Base-by-base conservation (phyloP, 2,888 invertebrate genomes). In the Dicyrtomina minuta region DNA sequence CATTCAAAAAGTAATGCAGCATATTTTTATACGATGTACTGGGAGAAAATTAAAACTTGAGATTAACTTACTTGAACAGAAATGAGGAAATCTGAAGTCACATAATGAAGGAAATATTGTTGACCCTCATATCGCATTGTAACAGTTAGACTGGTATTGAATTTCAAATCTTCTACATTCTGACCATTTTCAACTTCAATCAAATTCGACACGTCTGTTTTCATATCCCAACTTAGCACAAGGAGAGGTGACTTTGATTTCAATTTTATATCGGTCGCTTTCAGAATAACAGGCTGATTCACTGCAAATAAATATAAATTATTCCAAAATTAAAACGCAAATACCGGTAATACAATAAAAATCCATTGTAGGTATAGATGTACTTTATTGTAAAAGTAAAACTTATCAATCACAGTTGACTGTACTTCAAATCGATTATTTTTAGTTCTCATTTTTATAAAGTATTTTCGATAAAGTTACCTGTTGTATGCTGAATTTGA, bases 171-270 rank as follows among this genome's bases (percentile, higher is more conserved):
- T 26, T 44, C 43, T 12, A 6, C 15, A 15, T 61, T 39, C 33
- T 46, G 13, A 6, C 39, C 27, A 13, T 6, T 41, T 22, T 59
- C 46, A 15, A 41, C 46, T 12, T 24, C 43, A 43, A 58, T 20
- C 27, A 55, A 49, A 3, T 44, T 13, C 22, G 51, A 46, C 5
- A 41, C 66, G 27, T 68, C 68, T 68, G 72, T 70, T 66, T 72
- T 73, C 72, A 77, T 70, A 66, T 74, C 72, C 74, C 73, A 75
- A 46, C 75, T 76, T 15, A 77, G 70, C 44, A 74, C 68, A 27
- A 75, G 72, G 41, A 69, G 71, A 33, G 65, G 68, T 56, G 61
- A n/a, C 33, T 70, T 68, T 12, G 43, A n/a, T n/a, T n/a, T n/a
- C n/a, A n/a, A n/a, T 53, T n/a, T n/a, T n/a, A n/a, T n/a, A n/a